phyloP scores from a whole-genome alignment of 2,113 vertebrate species.

The Anser brachyrhynchus region DNA sequence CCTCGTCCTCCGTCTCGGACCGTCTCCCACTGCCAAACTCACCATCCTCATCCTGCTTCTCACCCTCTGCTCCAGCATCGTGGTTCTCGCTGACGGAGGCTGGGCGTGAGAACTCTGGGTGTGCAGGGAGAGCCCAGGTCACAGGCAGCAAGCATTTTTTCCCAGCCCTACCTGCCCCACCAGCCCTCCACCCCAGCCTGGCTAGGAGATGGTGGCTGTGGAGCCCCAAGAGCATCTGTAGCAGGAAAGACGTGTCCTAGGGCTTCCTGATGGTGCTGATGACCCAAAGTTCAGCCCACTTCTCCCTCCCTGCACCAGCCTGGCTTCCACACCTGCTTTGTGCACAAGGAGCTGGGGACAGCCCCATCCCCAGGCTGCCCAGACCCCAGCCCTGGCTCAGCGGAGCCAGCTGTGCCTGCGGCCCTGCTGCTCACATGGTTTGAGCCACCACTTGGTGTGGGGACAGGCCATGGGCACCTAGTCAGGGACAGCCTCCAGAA shows the following conservation, averaged over 20 bases:
- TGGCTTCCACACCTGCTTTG: neutral
- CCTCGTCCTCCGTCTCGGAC: conserved; percentile 77
- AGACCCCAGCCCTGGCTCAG: neutral
- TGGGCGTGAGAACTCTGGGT: conserved; percentile 90
- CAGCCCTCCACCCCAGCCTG: neutral
- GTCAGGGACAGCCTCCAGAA: neutral
- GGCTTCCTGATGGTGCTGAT: neutral
- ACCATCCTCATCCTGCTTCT: conserved; percentile 81
- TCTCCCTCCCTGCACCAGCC: neutral
- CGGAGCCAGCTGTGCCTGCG: neutral
- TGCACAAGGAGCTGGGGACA: rapidly evolving
- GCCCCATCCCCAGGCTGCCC: neutral
- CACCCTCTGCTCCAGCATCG: conserved; percentile 70
- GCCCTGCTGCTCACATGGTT: neutral
- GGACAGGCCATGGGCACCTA: rapidly evolving
- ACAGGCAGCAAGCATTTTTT: neutral
- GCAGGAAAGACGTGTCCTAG: neutral
- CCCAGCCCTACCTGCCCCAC: neutral
- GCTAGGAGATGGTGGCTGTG: neutral
- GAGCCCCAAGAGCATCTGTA: neutral
- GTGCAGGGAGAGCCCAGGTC: neutral
- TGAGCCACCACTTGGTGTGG: neutral
- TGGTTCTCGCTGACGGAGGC: conserved; percentile 92
- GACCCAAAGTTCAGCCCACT: neutral
- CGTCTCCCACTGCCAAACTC: conserved; percentile 73